These are phyloP conservation scores for Cataglyphis cursor DNA, from an alignment of 2,888 invertebrate genomes.

Conservation along the genomic window DNA sequence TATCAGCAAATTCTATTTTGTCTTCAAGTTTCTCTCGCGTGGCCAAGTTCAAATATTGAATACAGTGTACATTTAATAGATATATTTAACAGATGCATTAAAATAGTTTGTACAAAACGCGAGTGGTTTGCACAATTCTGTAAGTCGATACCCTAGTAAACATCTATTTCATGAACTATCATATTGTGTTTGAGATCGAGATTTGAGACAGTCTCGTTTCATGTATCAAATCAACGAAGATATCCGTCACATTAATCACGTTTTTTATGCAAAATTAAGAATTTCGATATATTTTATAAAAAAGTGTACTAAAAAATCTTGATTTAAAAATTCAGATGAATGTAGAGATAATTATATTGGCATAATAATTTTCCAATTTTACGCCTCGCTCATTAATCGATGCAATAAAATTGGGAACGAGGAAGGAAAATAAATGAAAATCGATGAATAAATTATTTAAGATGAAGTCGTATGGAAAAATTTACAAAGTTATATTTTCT, in stretches of 20 bases:
- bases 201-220: conserved; percentile 50
- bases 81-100: conserved; percentile 58
- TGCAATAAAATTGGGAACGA: conserved; percentile 18
- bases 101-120: conserved; percentile 66
- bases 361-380: conserved; percentile 35
- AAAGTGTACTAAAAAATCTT: neutral
- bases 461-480: conserved; percentile 13
- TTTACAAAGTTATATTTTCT: conserved; percentile 6
- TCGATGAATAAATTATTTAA: conserved; percentile 51
- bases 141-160: conserved; percentile 68
- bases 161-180: conserved; percentile 62
- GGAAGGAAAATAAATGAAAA: conserved; percentile 32
- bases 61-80: conserved; percentile 71
- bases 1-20: conserved; percentile 63
- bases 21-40: conserved; percentile 22
- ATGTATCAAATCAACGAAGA: conserved; percentile 58
- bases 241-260: conserved; percentile 10
- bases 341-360: conserved; percentile 29
- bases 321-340: conserved; percentile 6
- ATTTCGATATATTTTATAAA: neutral
- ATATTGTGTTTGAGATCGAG: conserved; percentile 55
- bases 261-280: conserved; percentile 55
- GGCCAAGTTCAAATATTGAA: conserved; percentile 68
- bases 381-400: conserved; percentile 19
- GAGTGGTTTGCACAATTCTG: conserved; percentile 61